Evolutionary conservation across 2,797 vertebrate species (phyloP), one percentile per base, ranked within the genome.

Genomic region (Semotilus atromaculatus): DNA sequence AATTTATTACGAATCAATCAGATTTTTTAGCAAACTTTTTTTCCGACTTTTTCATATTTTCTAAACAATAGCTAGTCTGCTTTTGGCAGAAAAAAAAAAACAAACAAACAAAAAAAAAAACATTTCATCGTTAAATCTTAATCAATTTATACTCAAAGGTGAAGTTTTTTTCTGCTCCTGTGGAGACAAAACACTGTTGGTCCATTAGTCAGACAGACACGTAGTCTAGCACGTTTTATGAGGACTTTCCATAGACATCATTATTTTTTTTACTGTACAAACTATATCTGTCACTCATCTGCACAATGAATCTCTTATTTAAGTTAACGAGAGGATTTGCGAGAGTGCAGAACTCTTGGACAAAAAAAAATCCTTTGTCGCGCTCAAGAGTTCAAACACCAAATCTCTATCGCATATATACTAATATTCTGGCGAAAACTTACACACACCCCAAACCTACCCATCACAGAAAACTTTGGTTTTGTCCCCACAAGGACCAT

Each of bases 101-200:
- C n/a, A n/a, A n/a, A n/a, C 9, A 51, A 0, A 43, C 0, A 64
- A 7, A 29, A 29, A 13, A 14, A 13, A 1, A 53, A 13, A 29
- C 13, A 29, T 29, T 8, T 34, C 21, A 53, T 34, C 55, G n/a
- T 66, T 72, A 43, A 38, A n/a, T n/a, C n/a, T n/a, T n/a, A 60
- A 67, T 88, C 48, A 26, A 82, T 84, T 75, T 87, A 79, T 74
- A 72, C 77, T 43, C 71, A 21, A 53, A 48, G 18, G 45, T 21
- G 4, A 48, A 3, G 18, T 45, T 51, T 29, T 29, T 51, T 31
- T 51, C 4, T 74, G 29, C 45, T 21, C 43, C 29, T 83, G 75
- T 73, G 21, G 9, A 10, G n/a, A 45, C 70, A 72, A 72, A 72
- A 58, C 55, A n/a, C 10, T n/a, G 0, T 5, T 21, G 51, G 19